Percentiles rank a stretch among this genome's conserved stretches.
phyloP scores from a whole-genome alignment of 2,113 vertebrate genomes.

The Microtus montanus region DNA sequence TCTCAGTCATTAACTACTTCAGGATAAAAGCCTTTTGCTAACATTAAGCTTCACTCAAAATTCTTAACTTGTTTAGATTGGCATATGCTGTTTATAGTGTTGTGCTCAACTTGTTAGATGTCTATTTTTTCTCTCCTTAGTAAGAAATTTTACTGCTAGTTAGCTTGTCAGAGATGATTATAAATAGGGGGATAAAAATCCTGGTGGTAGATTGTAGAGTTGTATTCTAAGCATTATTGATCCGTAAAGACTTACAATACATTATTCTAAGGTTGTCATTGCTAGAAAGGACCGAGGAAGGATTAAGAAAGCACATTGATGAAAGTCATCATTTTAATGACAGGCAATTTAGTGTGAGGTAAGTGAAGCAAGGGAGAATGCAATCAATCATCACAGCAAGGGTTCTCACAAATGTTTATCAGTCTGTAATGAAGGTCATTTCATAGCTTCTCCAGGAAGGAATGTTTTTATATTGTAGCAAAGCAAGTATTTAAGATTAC shows the following conservation, averaged over 20 bases:
- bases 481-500: slow-evolving; percentile 70
- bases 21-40: slow-evolving; percentile 65
- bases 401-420: slow-evolving; percentile 87
- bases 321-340: slow-evolving; percentile 88
- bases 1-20: slow-evolving; percentile 68
- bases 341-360: slow-evolving; percentile 88
- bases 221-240: slow-evolving; percentile 83
- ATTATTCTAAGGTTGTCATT: slow-evolving; percentile 80
- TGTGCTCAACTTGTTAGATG: slow-evolving; percentile 61
- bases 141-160: slow-evolving; percentile 73
- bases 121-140: slow-evolving; percentile 45
- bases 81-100: slow-evolving; percentile 50
- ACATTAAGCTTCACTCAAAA: slow-evolving; percentile 35
- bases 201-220: slow-evolving; percentile 77
- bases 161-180: slow-evolving; percentile 76
- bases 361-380: slow-evolving; percentile 83
- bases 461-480: slow-evolving; percentile 79
- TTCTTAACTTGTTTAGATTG: slow-evolving; percentile 71
- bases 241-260: slow-evolving; percentile 83
- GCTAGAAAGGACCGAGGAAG: slow-evolving; percentile 80
- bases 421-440: slow-evolving; percentile 83
- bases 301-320: slow-evolving; percentile 83
- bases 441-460: slow-evolving; percentile 69
- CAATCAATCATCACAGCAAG: slow-evolving; percentile 89
- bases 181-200: slow-evolving; percentile 78